Evolutionary conservation across 2,888 invertebrate genomes (phyloP).

Genomic region (Eulithis prunata): DNA sequence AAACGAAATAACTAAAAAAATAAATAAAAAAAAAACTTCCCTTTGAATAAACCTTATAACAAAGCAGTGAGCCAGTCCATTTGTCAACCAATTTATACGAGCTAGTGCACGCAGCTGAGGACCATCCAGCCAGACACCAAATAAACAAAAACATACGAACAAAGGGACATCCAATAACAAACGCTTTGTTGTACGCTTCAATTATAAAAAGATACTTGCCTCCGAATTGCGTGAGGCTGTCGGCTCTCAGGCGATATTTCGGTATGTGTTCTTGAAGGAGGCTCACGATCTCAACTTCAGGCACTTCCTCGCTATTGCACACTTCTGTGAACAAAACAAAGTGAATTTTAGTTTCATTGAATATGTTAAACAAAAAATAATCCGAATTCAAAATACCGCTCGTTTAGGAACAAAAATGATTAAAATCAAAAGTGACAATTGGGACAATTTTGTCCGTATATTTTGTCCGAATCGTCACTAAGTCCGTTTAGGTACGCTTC

Average conservation of each 20-base stretch:
- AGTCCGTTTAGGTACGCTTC: too few species aligned
- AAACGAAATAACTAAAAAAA: neutral
- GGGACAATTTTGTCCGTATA: too few species aligned
- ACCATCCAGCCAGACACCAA: conserved; percentile 23
- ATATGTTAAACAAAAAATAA: neutral
- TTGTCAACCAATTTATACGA: conserved; percentile 19
- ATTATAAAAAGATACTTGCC: conserved; percentile 77
- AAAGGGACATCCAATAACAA: conserved; percentile 29
- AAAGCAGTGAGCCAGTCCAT: conserved; percentile 14
- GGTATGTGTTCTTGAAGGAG: conserved; percentile 97
- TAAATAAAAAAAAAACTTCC: neutral
- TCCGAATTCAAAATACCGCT: neutral
- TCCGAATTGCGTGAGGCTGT: conserved; percentile 96
- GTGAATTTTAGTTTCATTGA: conserved; percentile 10
- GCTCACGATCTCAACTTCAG: conserved; percentile 98
- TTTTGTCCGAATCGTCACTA: too few species aligned
- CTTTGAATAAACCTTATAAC: conserved; percentile 5
- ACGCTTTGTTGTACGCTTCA: conserved; percentile 17
- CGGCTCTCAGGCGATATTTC: conserved; percentile 95
- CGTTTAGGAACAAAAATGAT: too few species aligned
- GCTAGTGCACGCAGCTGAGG: conserved; percentile 20
- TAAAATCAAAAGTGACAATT: too few species aligned
- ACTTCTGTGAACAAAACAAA: conserved; percentile 88
- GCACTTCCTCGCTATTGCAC: conserved; percentile 95
- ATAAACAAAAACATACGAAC: conserved; percentile 31